Evolutionary conservation across 2,113 vertebrate genomes (phyloP), one percentile per base, ranked within the genome.

Genomic region (Pangasianodon gigas): DNA sequence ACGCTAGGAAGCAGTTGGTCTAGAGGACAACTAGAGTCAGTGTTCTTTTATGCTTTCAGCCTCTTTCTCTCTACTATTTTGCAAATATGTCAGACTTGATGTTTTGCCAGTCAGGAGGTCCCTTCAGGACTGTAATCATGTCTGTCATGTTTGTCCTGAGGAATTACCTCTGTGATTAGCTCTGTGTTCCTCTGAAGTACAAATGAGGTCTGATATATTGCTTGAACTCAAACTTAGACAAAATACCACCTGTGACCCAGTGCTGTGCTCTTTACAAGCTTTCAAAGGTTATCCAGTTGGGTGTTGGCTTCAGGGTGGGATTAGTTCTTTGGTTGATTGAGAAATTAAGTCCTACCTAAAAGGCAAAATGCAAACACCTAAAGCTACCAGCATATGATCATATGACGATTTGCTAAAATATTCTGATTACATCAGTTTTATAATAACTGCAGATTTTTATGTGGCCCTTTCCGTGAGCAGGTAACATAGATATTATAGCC

Each of bases 91-190:
- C 54, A 48, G 54, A 62, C 7, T 71, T 82, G 56, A 18, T 80
- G 32, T 79, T 26, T 90, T 69, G 18, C 32, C 85, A 74, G 84
- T 54, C n/a, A 81, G 83, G 74, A 80, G 6, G 16, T 85, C 74
- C 26, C 7, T 58, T 84, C 46, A 84, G 65, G 52, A 83, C 26
- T 77, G 69, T 83, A 81, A 52, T 81, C 6, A 58, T 29, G 60
- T 85, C 56, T 52, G 86, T 51, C 21, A 24, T 26, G 56, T 51
- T 91, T 62, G 44, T 80, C 58, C 52, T 52, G 85, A 19, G 71
- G 48, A 87, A 60, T 89, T 60, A 75, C 13, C 24, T 60, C 26
- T 32, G 24, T 79, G 54, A 91, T 91, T 89, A 83, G 6, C 86
- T 85, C 69, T 56, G 13, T 18, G 48, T 32, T 84, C 79, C 90